These are phyloP conservation scores for Galleria mellonella DNA, from an alignment of 1,140 invertebrate genomes.

Conservation along the genomic window DNA sequence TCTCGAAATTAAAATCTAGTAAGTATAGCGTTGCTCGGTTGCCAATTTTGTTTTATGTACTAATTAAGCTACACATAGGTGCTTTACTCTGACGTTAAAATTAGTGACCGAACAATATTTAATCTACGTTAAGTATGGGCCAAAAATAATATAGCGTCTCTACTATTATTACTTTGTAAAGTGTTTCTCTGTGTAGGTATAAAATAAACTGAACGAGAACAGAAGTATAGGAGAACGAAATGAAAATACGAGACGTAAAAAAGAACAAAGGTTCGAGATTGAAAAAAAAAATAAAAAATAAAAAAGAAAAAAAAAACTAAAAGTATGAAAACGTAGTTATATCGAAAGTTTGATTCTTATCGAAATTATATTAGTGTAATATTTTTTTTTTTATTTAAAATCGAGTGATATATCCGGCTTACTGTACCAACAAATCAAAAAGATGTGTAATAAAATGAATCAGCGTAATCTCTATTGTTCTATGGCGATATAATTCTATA, in stretches of 20 bases:
- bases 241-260: slow-evolving; percentile 21
- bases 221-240: slow-evolving; percentile 65
- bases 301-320: slow-evolving; percentile 55
- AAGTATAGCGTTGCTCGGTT: slow-evolving; percentile 44
- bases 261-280: slow-evolving; percentile 11
- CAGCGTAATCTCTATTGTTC: slow-evolving; percentile 39
- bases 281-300: slow-evolving; percentile 32
- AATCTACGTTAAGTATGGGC: slow-evolving; percentile 63
- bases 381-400: slow-evolving; percentile 17
- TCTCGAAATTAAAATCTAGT: slow-evolving; percentile 43
- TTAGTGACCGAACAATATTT: slow-evolving; percentile 49
- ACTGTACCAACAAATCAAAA: slow-evolving; percentile 48
- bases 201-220: slow-evolving; percentile 59
- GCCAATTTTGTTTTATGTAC: slow-evolving; percentile 30
- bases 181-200: slow-evolving; percentile 73
- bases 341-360: slow-evolving; percentile 20
- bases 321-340: slow-evolving; percentile 41
- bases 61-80: neutral
- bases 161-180: slow-evolving; percentile 61
- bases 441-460: slow-evolving; percentile 53
- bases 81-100: slow-evolving; percentile 18
- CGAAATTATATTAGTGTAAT: slow-evolving; percentile 21
- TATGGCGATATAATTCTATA: slow-evolving; percentile 42
- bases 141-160: slow-evolving; percentile 64
- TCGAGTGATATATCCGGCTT: slow-evolving; percentile 47